Evolutionary conservation across 1,140 invertebrate species (phyloP).

Genomic region (Oreohelix idahoensis): DNA sequence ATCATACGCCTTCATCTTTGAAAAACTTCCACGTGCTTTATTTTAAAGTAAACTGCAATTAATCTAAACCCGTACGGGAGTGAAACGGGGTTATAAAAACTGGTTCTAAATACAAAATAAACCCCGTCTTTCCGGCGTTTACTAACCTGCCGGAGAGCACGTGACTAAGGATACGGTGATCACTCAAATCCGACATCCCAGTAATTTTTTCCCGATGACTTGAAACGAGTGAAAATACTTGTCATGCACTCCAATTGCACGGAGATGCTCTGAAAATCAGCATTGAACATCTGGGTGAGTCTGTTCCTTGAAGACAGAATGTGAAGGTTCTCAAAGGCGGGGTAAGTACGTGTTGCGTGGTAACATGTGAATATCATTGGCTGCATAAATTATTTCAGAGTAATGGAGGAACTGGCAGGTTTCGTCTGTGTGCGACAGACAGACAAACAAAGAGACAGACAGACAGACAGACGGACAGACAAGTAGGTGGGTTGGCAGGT

Average conservation of each 20-base stretch:
- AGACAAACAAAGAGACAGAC: too few relatives aligned
- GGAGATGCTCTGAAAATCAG: background rate
- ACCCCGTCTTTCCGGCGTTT: background rate
- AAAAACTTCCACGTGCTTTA: too few relatives aligned
- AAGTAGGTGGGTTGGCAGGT: too few relatives aligned
- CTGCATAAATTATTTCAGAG: background rate
- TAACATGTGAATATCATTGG: background rate
- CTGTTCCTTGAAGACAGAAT: background rate
- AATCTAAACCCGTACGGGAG: background rate
- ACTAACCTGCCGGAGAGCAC: background rate
- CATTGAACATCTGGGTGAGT: background rate
- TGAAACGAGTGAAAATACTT: background rate
- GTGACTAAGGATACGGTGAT: background rate
- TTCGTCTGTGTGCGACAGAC: too few relatives aligned
- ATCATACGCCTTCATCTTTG: too few relatives aligned
- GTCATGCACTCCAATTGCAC: background rate
- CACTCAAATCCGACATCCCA: background rate
- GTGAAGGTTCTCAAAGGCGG: background rate
- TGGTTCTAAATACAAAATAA: background rate
- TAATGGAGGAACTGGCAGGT: too few relatives aligned
- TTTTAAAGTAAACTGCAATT: background rate
- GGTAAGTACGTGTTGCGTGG: background rate
- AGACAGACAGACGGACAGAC: too few relatives aligned
- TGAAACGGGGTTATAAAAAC: background rate
- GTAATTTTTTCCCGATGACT: background rate